Evolutionary conservation across 2,888 invertebrate genomes (phyloP), one percentile per base, ranked within the genome.

Genomic region (Eilema griseolum): DNA sequence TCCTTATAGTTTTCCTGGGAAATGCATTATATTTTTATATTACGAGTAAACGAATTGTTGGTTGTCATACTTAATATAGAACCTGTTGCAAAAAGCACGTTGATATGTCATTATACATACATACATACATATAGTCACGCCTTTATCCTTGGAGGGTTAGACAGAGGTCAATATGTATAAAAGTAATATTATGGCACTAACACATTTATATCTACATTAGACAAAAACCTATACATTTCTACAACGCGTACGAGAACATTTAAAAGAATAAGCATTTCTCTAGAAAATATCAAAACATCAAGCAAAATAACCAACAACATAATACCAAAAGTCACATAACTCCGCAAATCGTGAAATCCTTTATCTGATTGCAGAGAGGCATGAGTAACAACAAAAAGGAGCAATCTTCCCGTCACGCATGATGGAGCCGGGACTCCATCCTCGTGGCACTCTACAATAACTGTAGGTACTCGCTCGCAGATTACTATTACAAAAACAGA

Each of bases 401-500:
- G 78, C 85, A 85, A 86, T 85, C 80, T 87, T 84, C 80, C 79
- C 77, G 78, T 82, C 82, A 80, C 86, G 85, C 86, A 83, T 86
- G 85, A 82, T 81, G 73, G 76, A 78, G 73, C 73, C 72, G 68
- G 71, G 77, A 62, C 72, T 68, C 77, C 72, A 74, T 79, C 71
- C 77, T 76, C 78, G 75, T 74, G 69, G 74, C 76, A 60, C 65
- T 64, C 72, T 75, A 82, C 82, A 84, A 82, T 84, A 74, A 77
- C 79, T 74, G 70, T 67, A 75, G 75, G 70, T 70, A 74, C 74
- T 73, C 72, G 67, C 71, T 77, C 77, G 76, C 77, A 80, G 83
- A 85, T 83, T 86, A 86, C 82, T 78, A 79, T 79, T 82, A 79
- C 79, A 78, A 84, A 87, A 88, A 87, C 86, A 88, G 85, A 86